A percentile compares a stretch with the other conserved stretches of the same genome.
Conservation (phyloP, 2,113 vertebrate genomes). For the Heptranchias perlo region DNA sequence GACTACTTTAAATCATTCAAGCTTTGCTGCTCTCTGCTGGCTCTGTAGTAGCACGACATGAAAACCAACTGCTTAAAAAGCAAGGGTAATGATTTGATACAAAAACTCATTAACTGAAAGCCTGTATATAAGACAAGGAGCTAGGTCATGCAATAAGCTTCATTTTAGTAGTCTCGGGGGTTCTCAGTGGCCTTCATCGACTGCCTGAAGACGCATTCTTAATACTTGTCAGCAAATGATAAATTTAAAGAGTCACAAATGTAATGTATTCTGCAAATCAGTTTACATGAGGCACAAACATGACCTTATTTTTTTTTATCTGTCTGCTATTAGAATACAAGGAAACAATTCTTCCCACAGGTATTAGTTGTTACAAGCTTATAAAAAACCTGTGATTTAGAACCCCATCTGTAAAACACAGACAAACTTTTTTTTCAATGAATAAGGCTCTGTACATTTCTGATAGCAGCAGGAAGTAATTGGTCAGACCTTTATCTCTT, state of each 20-base stretch:
- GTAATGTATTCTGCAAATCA: not conserved
- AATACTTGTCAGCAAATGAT: not conserved
- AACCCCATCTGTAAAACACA: not conserved
- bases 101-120: conserved; percentile 6
- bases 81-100: not conserved
- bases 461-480: not conserved
- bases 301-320: not conserved
- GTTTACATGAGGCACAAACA: not conserved
- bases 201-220: not conserved
- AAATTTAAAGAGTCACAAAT: not conserved
- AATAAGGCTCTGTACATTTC: not conserved
- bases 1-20: not conserved
- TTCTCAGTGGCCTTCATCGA: not conserved
- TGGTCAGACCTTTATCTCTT: not conserved
- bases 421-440: not conserved
- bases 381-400: not conserved
- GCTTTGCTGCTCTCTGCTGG: conserved; percentile 26
- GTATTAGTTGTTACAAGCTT: not conserved
- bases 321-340: not conserved
- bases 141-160: not conserved
- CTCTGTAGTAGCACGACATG: not conserved
- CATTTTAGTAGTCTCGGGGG: not conserved
- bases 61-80: not conserved
- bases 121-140: not conserved
- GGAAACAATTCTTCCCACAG: not conserved